Base-by-base conservation (phyloP, 2,888 invertebrate genomes). In the Clepsis dumicolana region DNA sequence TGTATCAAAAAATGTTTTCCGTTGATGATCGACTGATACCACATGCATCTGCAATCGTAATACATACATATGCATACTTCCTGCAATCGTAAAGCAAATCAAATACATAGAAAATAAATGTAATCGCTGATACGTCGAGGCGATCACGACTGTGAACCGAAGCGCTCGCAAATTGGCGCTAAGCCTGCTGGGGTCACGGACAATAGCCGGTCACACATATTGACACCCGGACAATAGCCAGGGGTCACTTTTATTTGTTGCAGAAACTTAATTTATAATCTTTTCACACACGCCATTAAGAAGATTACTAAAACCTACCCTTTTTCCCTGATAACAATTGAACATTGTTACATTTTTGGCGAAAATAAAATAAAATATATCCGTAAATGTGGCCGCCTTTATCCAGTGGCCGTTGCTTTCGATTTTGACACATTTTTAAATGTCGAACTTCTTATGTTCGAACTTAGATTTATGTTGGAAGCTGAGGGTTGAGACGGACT, bases 221-320 rank as follows among this genome's bases (percentile, higher is more conserved):
- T 91, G 94, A 92, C 94, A 92, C 93, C 88, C 86, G 72, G 80
- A 94, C 93, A 93, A 93, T 91, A 77, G 82, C 86, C 88, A 85
- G 90, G 94, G 94, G 94, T 94, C 94, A 94, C 83, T 91, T 94
- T 93, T 93, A 93, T 94, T 94, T 93, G 94, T 92, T 90, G 87
- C 90, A 90, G 90, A 92, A 93, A 93, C 93, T 93, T 93, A 93
- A 94, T 93, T 93, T 93, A 94, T 94, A 94, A 94, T 94, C 94
- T 94, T 91, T 93, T 93, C 92, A 93, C 92, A 93, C 91, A 92
- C 87, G 86, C 93, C 91, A 93, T 93, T 93, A 93, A 93, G 93
- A 87, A 93, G 93, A 93, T 93, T 93, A 93, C 92, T 78, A 88
- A 90, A 90, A 90, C 88, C 88, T 91, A 93, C 93, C 93, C 93